Evolutionary conservation across 1,140 invertebrate genomes (phyloP).

Genomic region (Lepidurus couesii): DNA sequence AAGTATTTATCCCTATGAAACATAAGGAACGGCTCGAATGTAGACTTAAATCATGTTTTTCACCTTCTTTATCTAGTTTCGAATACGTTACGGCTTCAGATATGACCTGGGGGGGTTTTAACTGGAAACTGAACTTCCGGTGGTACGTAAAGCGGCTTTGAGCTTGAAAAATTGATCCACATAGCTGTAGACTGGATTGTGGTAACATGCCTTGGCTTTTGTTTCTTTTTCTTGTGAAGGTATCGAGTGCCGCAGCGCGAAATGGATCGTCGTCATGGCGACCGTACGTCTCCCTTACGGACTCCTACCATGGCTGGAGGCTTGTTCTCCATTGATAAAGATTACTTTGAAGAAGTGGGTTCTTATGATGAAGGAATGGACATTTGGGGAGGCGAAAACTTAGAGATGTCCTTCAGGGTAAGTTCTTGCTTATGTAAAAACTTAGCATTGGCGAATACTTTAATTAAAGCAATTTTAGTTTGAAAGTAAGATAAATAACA

Average conservation of each 20-base stretch:
- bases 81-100: conserved; percentile 69
- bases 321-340: conserved; percentile 90
- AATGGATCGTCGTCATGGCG: conserved; percentile 79
- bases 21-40: conserved; percentile 60
- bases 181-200: conserved; percentile 20
- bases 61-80: conserved; percentile 84
- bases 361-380: conserved; percentile 99
- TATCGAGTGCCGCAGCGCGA: conserved; percentile 92
- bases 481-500: not conserved
- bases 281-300: conserved; percentile 80
- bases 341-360: conserved; percentile 95
- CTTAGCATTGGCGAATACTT: no score
- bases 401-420: conserved; percentile 99
- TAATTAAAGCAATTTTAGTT: conserved; percentile 16
- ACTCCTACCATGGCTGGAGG: conserved; percentile 99
- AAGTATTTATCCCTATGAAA: conserved; percentile 65
- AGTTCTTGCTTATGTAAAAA: conserved; percentile 42
- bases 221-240: conserved; percentile 51
- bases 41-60: conserved; percentile 97
- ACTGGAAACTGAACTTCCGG: conserved; percentile 97
- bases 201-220: not conserved
- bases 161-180: conserved; percentile 1
- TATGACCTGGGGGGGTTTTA: conserved; percentile 96
- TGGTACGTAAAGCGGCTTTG: conserved; percentile 57
- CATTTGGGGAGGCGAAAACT: conserved; percentile 98